Percentiles rank a stretch among this genome's conserved stretches.
Conservation (phyloP, 1,140 invertebrate species). For the Pseudomyrmex gracilis region DNA sequence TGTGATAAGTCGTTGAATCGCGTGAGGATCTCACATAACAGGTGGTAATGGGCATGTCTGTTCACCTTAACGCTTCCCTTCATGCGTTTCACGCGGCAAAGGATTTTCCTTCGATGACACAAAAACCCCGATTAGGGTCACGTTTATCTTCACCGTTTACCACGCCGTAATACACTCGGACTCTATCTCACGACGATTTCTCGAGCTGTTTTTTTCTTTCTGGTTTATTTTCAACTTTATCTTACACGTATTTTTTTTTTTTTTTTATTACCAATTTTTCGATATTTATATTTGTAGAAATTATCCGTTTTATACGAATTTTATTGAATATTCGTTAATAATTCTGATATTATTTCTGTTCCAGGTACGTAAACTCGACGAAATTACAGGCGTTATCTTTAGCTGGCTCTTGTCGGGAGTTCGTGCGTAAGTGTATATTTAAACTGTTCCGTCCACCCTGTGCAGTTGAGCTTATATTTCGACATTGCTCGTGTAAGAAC, state of each 20-base stretch:
- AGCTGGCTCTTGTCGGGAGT: background rate
- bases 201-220: too few relatives aligned
- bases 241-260: background rate
- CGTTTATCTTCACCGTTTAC: slow-evolving; percentile 21
- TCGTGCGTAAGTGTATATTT: slow-evolving; percentile 46
- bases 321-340: slow-evolving; percentile 3
- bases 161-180: too few relatives aligned
- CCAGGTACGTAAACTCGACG: slow-evolving; percentile 60
- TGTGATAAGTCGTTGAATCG: slow-evolving; percentile 63
- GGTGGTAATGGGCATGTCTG: slow-evolving; percentile 38
- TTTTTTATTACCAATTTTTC: background rate
- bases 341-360: slow-evolving; percentile 32
- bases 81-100: slow-evolving; percentile 8
- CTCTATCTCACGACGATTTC: too few relatives aligned
- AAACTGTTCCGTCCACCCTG: background rate
- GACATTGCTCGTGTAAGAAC: background rate
- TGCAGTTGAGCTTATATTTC: background rate
- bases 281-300: background rate
- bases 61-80: slow-evolving; percentile 12
- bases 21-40: slow-evolving; percentile 57
- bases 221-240: too few relatives aligned
- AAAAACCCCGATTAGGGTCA: slow-evolving; percentile 14
- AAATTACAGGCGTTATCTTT: background rate
- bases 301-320: background rate
- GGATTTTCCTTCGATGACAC: background rate